Conservation (phyloP, 1,140 invertebrate genomes). For the Bombus huntii region DNA sequence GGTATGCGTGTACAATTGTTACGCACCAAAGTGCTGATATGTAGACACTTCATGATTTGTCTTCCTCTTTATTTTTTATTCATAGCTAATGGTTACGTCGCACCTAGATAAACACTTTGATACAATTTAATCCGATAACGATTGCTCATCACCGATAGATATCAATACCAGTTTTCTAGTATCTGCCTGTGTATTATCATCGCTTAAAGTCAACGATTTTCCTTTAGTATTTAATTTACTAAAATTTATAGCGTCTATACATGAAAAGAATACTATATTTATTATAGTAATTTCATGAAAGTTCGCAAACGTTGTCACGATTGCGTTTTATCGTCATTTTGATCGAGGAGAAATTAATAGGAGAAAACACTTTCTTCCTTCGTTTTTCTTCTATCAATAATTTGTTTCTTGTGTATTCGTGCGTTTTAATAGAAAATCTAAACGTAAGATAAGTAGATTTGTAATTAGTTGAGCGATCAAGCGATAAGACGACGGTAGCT, state of each 20-base stretch:
- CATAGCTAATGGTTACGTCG: background rate
- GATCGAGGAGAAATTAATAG: background rate
- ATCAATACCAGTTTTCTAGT: background rate
- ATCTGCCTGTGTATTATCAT: slow-evolving; percentile 41
- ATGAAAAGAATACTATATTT: background rate
- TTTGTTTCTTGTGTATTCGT: background rate
- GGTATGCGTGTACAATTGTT: slow-evolving; percentile 25
- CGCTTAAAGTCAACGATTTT: slow-evolving; percentile 31
- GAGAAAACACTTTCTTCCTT: background rate
- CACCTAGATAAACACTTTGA: slow-evolving; percentile 17
- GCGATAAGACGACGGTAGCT: background rate
- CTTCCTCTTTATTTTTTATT: slow-evolving; percentile 59
- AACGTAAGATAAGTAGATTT: background rate
- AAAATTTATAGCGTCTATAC: background rate
- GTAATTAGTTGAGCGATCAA: background rate
- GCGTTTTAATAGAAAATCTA: background rate
- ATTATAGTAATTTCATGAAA: slow-evolving; percentile 5
- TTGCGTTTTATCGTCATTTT: background rate
- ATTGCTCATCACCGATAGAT: slow-evolving; percentile 64
- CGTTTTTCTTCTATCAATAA: background rate
- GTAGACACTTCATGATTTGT: slow-evolving; percentile 58
- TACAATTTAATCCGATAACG: slow-evolving; percentile 53
- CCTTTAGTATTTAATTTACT: slow-evolving; percentile 22
- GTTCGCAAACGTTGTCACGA: background rate
- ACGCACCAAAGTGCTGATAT: slow-evolving; percentile 62